Evolutionary conservation across 2,888 invertebrate genomes (phyloP).

Genomic region (Sinohyriopsis cumingii): DNA sequence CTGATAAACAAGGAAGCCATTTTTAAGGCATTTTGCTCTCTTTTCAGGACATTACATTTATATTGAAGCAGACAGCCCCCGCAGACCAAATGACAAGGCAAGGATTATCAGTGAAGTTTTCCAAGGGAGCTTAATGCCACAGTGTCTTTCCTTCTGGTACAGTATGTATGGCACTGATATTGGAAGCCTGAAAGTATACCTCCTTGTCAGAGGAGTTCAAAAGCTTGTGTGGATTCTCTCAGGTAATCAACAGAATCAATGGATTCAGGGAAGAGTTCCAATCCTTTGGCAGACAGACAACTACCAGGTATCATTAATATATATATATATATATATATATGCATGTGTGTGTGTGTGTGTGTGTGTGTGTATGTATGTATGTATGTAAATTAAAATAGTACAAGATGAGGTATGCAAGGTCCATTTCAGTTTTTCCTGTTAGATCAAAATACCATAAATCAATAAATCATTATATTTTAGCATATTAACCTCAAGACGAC

Average conservation of each 20-base stretch:
- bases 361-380: neutral
- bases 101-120: slow-evolving; percentile 51
- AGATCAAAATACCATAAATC: too few species aligned
- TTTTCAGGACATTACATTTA: slow-evolving; percentile 57
- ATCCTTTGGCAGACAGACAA: slow-evolving; percentile 23
- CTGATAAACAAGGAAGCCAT: too few species aligned
- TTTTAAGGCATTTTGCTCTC: neutral
- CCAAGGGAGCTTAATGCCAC: slow-evolving; percentile 7
- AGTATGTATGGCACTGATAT: slow-evolving; percentile 60
- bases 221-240: slow-evolving; percentile 44
- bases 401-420: too few species aligned
- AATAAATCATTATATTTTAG: too few species aligned
- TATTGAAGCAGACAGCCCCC: slow-evolving; percentile 58
- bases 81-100: slow-evolving; percentile 50
- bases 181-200: slow-evolving; percentile 55
- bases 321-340: neutral
- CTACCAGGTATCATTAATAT: slow-evolving; percentile 24
- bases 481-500: too few species aligned
- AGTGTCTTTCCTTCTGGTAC: slow-evolving; percentile 64
- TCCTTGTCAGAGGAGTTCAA: slow-evolving; percentile 12
- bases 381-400: neutral
- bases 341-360: neutral
- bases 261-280: slow-evolving; percentile 47
- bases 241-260: slow-evolving; percentile 45
- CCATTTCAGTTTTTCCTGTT: too few species aligned